Evolutionary conservation across 2,888 invertebrate genomes (phyloP).

Genomic region (Nezara viridula): DNA sequence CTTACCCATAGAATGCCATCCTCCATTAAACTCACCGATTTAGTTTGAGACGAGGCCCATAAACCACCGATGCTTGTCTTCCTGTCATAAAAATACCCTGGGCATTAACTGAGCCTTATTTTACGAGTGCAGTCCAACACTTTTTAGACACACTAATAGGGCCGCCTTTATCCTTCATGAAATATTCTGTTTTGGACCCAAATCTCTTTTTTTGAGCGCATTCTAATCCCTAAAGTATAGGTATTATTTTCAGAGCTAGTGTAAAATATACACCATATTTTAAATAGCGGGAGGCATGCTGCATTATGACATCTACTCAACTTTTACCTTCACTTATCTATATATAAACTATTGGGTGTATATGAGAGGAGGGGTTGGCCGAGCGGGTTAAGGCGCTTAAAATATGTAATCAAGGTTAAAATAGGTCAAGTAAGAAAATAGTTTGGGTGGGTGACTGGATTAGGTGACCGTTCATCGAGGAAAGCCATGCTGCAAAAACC

Average conservation of each 20-base stretch:
- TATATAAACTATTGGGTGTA: no score
- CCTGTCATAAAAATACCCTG: conserved; percentile 42
- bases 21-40: conserved; percentile 40
- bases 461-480: no score
- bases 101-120: conserved; percentile 13
- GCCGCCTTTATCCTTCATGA: conserved; percentile 29
- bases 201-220: background rate
- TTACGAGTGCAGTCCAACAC: conserved; percentile 22
- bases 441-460: no score
- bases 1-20: background rate
- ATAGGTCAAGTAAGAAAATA: no score
- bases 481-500: no score
- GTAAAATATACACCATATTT: background rate
- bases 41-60: conserved; percentile 1
- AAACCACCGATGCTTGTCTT: conserved; percentile 35
- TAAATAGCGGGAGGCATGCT: no score
- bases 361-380: no score
- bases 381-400: no score
- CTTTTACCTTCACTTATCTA: no score
- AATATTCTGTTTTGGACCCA: background rate
- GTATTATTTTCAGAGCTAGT: background rate
- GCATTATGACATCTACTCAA: no score
- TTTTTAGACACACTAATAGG: conserved; percentile 33
- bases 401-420: no score
- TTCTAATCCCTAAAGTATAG: background rate